Conservation (phyloP, 2,888 invertebrate genomes). For the Listrodromus nycthemerus region DNA sequence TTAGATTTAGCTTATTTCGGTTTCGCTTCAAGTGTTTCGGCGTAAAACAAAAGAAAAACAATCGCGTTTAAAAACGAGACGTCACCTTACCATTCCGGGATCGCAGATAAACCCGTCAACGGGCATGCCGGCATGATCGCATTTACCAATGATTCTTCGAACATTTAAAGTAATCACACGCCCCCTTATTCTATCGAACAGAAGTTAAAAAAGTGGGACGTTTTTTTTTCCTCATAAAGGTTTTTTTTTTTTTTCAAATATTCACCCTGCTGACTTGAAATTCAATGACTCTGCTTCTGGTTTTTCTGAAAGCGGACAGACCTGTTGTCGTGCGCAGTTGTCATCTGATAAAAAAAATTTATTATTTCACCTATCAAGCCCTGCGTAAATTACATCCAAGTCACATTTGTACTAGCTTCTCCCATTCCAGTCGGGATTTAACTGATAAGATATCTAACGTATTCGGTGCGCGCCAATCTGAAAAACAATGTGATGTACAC, state of each 20-base stretch:
- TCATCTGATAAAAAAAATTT: background rate
- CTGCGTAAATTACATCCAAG: background rate
- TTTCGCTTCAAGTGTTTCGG: too few species aligned
- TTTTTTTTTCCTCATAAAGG: background rate
- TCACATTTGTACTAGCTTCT: background rate
- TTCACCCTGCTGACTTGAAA: background rate
- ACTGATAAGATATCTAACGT: background rate
- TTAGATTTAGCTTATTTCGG: too few species aligned
- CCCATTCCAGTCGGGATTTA: background rate
- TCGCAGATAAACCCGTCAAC: background rate
- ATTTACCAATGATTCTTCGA: background rate
- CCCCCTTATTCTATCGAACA: background rate
- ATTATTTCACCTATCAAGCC: background rate
- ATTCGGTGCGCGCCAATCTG: background rate
- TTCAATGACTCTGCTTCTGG: too few species aligned
- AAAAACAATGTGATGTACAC: background rate
- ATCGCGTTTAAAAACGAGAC: background rate
- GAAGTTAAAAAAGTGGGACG: background rate
- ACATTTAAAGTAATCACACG: background rate
- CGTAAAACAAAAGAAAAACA: too few species aligned
- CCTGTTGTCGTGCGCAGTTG: background rate
- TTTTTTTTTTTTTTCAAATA: background rate
- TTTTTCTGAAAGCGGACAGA: too few species aligned
- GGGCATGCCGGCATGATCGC: background rate
- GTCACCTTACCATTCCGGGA: background rate